Evolutionary conservation across 2,113 vertebrate species (phyloP).

Genomic region (Dasypus novemcinctus): DNA sequence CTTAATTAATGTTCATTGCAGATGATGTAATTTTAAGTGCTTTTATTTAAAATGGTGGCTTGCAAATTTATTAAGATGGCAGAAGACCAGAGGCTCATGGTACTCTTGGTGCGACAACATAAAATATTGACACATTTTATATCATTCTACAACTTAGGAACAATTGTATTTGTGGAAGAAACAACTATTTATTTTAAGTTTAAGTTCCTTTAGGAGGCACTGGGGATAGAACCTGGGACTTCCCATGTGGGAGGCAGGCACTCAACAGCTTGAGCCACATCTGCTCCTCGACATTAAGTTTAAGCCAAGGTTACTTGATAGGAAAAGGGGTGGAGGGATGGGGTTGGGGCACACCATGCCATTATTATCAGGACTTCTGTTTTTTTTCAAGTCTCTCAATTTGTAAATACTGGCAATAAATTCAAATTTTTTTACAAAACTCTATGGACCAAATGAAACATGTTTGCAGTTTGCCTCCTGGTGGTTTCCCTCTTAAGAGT

Average conservation of each 20-base stretch:
- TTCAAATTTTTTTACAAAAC: constrained; percentile 24
- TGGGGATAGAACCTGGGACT: too few relatives aligned
- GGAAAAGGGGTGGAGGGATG: background rate
- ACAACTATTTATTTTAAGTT: constrained; percentile 3
- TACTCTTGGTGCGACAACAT: background rate
- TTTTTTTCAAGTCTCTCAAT: background rate
- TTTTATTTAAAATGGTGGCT: constrained; percentile 21
- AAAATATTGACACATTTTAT: background rate
- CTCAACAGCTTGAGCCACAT: too few relatives aligned
- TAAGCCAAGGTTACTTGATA: background rate
- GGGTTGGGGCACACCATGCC: background rate
- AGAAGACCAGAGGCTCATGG: too few relatives aligned
- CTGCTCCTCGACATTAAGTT: too few relatives aligned
- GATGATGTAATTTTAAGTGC: constrained; percentile 7
- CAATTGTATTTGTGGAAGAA: background rate
- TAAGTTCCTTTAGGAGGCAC: background rate
- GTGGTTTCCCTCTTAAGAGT: background rate
- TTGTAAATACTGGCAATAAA: background rate
- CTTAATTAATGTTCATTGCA: constrained; percentile 1
- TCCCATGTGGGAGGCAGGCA: too few relatives aligned
- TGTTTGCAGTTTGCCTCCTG: background rate
- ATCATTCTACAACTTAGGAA: background rate
- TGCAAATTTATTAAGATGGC: background rate
- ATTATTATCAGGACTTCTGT: background rate
- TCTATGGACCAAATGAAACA: background rate